A percentile compares a stretch with the other conserved stretches of the same genome.
phyloP scores from a whole-genome alignment of 1,140 invertebrate genomes.

The Thalassaphorura encarpata region DNA sequence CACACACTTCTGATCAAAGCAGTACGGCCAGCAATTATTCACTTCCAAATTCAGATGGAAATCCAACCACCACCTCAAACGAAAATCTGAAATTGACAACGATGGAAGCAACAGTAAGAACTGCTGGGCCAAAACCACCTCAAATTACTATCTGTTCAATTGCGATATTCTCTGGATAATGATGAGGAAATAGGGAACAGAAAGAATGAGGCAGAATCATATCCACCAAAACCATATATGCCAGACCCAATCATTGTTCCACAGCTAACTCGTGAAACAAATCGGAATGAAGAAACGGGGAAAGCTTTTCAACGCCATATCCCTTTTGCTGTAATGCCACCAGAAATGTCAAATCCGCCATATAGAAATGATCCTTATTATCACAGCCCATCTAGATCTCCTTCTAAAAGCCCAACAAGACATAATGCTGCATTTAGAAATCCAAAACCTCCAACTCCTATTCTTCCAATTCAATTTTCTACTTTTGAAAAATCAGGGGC shows the following conservation, averaged over 20 bases:
- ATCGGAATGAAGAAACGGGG: neutral
- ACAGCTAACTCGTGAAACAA: too few relatives aligned
- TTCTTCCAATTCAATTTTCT: conserved; percentile 26
- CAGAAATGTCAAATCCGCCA: conserved; percentile 5
- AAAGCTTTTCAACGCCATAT: neutral
- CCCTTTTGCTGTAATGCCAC: conserved; percentile 20
- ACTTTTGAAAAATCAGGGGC: conserved; percentile 27
- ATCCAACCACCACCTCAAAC: too few relatives aligned
- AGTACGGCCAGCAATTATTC: conserved; percentile 30
- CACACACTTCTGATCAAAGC: conserved; percentile 14
- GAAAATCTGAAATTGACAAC: conserved; percentile 12
- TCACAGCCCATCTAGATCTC: neutral
- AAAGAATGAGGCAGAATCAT: too few relatives aligned
- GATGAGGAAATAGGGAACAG: too few relatives aligned
- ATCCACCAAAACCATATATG: too few relatives aligned
- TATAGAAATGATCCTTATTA: conserved; percentile 10
- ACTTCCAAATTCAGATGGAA: conserved; percentile 23
- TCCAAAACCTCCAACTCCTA: conserved; percentile 29
- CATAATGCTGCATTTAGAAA: too few relatives aligned
- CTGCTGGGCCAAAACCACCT: conserved; percentile 13
- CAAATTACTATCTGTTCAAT: conserved; percentile 26
- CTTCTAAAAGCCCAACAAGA: neutral
- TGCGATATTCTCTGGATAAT: conserved; percentile 17
- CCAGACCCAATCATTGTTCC: too few relatives aligned
- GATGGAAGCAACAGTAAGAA: conserved; percentile 19